Evolutionary conservation across 2,797 vertebrate genomes (phyloP), one percentile per base, ranked within the genome.

Genomic region (Columba guinea): DNA sequence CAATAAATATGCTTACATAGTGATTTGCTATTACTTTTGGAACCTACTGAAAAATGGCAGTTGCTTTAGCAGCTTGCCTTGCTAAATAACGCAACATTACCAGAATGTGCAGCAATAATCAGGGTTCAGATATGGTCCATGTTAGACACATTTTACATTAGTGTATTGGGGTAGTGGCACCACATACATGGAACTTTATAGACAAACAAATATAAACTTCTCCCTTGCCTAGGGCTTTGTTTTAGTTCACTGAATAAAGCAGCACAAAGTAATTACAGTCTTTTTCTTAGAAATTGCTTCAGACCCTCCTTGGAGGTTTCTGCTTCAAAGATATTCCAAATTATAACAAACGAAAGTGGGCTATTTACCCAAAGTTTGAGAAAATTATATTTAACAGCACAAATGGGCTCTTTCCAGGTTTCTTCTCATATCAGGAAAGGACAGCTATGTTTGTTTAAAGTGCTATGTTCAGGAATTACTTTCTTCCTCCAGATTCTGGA

Each of bases 201-300:
- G 58, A 56, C 32, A 74, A 78, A 67, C 35, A 77, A 68, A 65
- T 20, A 82, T 30, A 75, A 89, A 48, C 46, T 26, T 89, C n/a
- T 87, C 32, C 41, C 17, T 87, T 64, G 71, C 71, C 68, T 71
- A 7, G 17, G 87, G 87, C 78, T 83, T 91, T 83, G 71, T 68
- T 92, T 80, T 89, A 87, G 86, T 67, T 89, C 88, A 87, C 81
- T 53, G 77, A 84, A 82, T 44, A 87, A 84, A 76, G 70, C 28
- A 76, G 56, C 76, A 44, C 53, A 52, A 93, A 74, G 80, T 90
- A 92, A 94, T 95, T 94, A 87, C 90, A 80, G 55, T 53, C 39
- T 79, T 90, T 91, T 77, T 58, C 92, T 90, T 95, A 60, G 68
- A 93, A 93, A 94, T 77, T 84, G 75, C 89, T 93, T 93, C 81